Conservation (phyloP, 2,888 invertebrate genomes). For the Acanthococcus lagerstroemiae region DNA sequence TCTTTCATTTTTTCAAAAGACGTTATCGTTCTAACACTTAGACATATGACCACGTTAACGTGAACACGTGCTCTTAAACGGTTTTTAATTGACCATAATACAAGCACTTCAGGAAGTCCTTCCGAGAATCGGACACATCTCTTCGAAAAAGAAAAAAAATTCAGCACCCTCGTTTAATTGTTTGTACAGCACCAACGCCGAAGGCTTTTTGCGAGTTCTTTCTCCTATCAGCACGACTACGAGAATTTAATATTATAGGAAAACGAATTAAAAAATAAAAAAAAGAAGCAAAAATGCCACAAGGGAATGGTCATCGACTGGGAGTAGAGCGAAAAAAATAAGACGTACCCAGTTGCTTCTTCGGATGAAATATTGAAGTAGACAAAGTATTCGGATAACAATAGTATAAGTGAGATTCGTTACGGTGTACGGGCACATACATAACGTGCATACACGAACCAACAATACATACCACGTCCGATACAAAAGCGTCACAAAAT, state of each 20-base stretch:
- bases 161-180: background rate
- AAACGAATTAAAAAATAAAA: background rate
- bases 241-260: background rate
- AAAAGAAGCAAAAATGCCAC: background rate
- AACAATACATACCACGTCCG: slow-evolving; percentile 30
- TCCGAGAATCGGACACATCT: too few species aligned
- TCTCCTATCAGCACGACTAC: background rate
- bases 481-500: slow-evolving; percentile 28
- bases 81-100: too few species aligned
- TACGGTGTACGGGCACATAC: slow-evolving; percentile 27
- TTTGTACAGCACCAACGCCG: background rate
- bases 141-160: too few species aligned
- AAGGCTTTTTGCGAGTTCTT: background rate
- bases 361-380: slow-evolving; percentile 25
- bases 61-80: too few species aligned
- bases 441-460: slow-evolving; percentile 28
- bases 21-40: too few species aligned
- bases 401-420: slow-evolving; percentile 27
- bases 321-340: background rate
- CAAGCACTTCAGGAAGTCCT: too few species aligned
- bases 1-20: too few species aligned
- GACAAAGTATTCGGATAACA: slow-evolving; percentile 29
- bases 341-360: background rate
- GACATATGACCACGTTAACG: too few species aligned
- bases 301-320: background rate